A percentile compares a stretch with the other conserved stretches of the same genome.
phyloP scores from a whole-genome alignment of 2,797 vertebrate species.

The Gadopsis marmoratus region DNA sequence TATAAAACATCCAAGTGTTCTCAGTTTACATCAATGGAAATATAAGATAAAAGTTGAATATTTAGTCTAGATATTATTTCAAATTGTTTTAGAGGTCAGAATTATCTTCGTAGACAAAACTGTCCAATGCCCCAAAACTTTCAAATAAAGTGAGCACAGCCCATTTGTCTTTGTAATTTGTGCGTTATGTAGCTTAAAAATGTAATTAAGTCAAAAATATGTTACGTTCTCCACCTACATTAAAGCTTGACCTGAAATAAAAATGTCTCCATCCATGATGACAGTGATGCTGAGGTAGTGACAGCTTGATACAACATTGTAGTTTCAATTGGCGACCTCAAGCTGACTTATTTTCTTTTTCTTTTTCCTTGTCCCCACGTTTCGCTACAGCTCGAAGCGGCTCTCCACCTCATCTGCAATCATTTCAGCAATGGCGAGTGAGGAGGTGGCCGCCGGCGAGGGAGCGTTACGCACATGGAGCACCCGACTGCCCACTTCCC shows the following conservation, averaged over 20 bases:
- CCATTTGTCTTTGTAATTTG: not conserved
- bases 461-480: constrained; percentile 97
- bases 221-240: not conserved
- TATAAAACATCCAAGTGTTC: not conserved
- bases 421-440: constrained; percentile 92
- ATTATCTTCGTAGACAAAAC: not conserved
- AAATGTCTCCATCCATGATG: not conserved
- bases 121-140: not conserved
- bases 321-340: not conserved
- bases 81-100: not conserved
- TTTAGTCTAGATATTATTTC: constrained; percentile 3
- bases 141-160: not conserved
- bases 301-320: not conserved
- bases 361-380: rapidly evolving
- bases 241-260: constrained; percentile 40
- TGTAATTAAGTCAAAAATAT: constrained; percentile 1
- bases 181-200: constrained; percentile 8
- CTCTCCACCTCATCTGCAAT: constrained; percentile 89
- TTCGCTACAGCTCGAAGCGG: constrained; percentile 86
- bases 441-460: constrained; percentile 96
- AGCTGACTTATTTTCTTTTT: constrained; percentile 1
- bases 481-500: constrained; percentile 86
- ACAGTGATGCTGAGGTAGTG: constrained; percentile 36
- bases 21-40: not conserved
- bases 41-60: not conserved